Percentiles rank a stretch among this genome's conserved stretches.
These are phyloP conservation scores for Caerostris extrusa DNA, from an alignment of 1,140 invertebrate genomes.

Conservation along the genomic window DNA sequence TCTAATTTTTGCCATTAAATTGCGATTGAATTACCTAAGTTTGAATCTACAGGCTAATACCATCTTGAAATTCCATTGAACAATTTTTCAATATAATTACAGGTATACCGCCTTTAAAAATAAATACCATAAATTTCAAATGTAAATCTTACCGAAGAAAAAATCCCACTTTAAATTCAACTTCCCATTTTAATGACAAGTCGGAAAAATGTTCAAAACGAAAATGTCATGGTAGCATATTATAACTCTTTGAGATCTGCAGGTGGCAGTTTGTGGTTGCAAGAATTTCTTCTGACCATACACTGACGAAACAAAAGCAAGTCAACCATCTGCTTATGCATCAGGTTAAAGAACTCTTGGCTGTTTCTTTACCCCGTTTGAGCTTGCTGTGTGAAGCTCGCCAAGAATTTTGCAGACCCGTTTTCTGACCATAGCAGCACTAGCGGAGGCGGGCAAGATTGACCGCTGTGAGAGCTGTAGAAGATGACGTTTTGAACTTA, in stretches of 20 bases:
- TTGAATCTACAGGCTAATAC: too few relatives aligned
- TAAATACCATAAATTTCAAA: too few relatives aligned
- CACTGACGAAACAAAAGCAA: conserved; percentile 67
- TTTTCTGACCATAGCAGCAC: conserved; percentile 47
- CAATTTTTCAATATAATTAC: too few relatives aligned
- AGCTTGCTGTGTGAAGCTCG: conserved; percentile 1
- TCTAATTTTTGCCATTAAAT: too few relatives aligned
- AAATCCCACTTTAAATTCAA: background rate
- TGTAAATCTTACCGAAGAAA: too few relatives aligned
- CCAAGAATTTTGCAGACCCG: conserved; percentile 47
- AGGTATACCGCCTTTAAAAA: too few relatives aligned
- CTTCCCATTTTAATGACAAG: conserved; percentile 27
- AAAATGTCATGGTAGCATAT: conserved; percentile 18
- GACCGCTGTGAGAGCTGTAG: conserved; percentile 59
- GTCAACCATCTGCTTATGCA: conserved; percentile 22
- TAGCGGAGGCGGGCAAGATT: conserved; percentile 55
- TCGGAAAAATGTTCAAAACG: background rate
- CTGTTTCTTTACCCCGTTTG: conserved; percentile 29
- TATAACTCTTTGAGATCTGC: conserved; percentile 17
- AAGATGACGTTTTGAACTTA: conserved; percentile 65
- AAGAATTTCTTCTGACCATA: conserved; percentile 2
- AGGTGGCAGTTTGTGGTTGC: conserved; percentile 30
- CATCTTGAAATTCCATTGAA: too few relatives aligned
- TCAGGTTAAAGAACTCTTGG: conserved; percentile 60
- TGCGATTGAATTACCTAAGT: too few relatives aligned